A percentile compares a stretch with the other conserved stretches of the same genome.
Conservation (phyloP, 37 sponge, comb jelly and placozoan genomes). For the Ephydatia muelleri region DNA sequence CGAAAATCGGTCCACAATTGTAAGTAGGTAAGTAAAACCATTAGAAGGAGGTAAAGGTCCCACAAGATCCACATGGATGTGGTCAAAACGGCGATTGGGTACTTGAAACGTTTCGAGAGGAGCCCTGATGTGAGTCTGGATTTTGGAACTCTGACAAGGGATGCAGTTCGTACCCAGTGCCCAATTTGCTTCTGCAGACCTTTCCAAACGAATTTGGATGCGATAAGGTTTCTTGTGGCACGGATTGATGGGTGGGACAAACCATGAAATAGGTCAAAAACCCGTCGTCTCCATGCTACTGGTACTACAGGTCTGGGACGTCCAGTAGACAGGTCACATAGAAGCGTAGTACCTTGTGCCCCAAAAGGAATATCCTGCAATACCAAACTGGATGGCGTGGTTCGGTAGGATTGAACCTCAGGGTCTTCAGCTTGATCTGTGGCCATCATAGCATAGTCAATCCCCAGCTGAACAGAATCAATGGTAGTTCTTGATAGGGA, state of each 20-base stretch:
- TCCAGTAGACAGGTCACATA: conserved; percentile 45
- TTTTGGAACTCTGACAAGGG: conserved; percentile 18
- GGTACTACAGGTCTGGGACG: conserved; percentile 34
- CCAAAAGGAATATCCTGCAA: conserved; percentile 18
- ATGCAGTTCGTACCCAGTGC: conserved; percentile 27
- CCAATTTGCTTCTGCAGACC: conserved; percentile 28
- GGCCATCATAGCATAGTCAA: conserved; percentile 28
- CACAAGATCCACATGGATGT: conserved; percentile 26
- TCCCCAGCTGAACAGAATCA: background rate
- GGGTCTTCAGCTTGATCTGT: conserved; percentile 23
- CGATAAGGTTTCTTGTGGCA: conserved; percentile 20
- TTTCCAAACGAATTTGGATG: conserved; percentile 18
- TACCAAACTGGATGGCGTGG: conserved; percentile 7
- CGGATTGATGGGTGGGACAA: conserved; percentile 20
- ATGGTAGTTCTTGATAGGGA: conserved; percentile 6
- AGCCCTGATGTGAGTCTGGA: conserved; percentile 10
- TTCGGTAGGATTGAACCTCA: conserved; percentile 32
- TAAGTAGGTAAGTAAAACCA: conserved; percentile 34
- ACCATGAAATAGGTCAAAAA: conserved; percentile 30
- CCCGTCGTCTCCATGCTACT: background rate
- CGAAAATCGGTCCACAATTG: conserved; percentile 29
- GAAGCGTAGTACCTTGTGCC: background rate
- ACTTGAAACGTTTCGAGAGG: background rate
- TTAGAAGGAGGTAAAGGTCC: conserved; percentile 36
- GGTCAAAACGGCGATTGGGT: conserved; percentile 21